phyloP scores from a whole-genome alignment of 35 echinoderm and acorn worm species.

The Stichopus chloronotus region DNA sequence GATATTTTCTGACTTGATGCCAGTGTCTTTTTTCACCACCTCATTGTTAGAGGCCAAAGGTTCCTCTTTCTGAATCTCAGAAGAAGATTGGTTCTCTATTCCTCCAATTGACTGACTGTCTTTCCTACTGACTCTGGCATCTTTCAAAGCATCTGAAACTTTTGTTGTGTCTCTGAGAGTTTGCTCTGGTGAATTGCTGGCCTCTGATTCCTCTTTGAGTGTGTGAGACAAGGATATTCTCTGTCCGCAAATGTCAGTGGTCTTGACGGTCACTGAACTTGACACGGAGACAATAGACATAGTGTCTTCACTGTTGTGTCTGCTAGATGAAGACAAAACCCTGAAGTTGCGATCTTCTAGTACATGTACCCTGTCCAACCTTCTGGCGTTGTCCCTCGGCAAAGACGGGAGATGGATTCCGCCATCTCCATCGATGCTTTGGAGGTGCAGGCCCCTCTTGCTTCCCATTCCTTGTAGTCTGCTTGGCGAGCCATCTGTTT shows the following conservation, averaged over 20 bases:
- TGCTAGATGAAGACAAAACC: background rate
- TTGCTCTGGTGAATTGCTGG: slow-evolving; percentile 6
- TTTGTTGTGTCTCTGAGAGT: background rate
- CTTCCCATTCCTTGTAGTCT: background rate
- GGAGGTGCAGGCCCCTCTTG: slow-evolving; percentile 21
- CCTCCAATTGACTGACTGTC: background rate
- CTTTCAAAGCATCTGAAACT: background rate
- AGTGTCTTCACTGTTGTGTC: slow-evolving; percentile 40
- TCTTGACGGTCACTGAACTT: slow-evolving; percentile 20
- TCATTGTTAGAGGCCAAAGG: background rate
- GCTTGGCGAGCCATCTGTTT: slow-evolving; percentile 31
- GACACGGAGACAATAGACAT: slow-evolving; percentile 61
- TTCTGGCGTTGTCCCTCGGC: background rate
- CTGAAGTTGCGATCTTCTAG: slow-evolving; percentile 14
- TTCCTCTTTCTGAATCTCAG: background rate
- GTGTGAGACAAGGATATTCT: slow-evolving; percentile 56
- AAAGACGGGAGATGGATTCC: slow-evolving; percentile 31
- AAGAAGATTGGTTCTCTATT: background rate
- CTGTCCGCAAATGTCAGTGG: slow-evolving; percentile 26
- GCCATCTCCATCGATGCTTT: slow-evolving; percentile 34
- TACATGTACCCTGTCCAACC: background rate
- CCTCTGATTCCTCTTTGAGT: slow-evolving; percentile 30
- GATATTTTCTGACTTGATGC: too few species aligned
- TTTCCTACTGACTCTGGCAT: background rate
- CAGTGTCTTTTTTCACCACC: background rate